Percentiles rank a stretch among this genome's conserved stretches.
Conservation (phyloP, 1,140 invertebrate genomes). For the Andricus grossulariae region DNA sequence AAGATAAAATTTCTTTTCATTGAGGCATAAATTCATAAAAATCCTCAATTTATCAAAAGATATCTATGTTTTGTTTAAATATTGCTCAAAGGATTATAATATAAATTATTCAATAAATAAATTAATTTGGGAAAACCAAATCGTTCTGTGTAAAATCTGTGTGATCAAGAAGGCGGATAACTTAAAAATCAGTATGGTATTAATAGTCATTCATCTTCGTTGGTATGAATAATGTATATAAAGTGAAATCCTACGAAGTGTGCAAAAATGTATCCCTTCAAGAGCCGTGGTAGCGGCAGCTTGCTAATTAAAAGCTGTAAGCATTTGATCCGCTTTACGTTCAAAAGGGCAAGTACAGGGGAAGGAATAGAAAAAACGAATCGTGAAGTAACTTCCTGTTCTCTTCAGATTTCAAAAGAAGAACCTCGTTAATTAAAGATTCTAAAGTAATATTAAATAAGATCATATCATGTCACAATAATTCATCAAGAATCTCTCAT, state of each 20-base stretch:
- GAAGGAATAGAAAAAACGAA: conserved; percentile 41
- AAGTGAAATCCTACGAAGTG: not conserved
- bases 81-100: no score
- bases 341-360: conserved; percentile 41
- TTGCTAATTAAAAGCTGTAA: conserved; percentile 53
- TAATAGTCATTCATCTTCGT: not conserved
- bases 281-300: conserved; percentile 16
- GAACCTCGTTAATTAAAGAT: conserved; percentile 47
- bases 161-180: not conserved
- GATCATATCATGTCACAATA: not conserved
- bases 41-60: no score
- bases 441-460: conserved; percentile 30
- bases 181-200: not conserved
- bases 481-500: no score
- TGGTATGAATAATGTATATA: not conserved
- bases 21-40: no score
- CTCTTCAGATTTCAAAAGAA: conserved; percentile 43
- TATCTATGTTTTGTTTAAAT: no score
- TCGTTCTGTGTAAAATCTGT: no score
- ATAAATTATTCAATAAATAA: no score
- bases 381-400: conserved; percentile 42
- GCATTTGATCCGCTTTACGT: conserved; percentile 47
- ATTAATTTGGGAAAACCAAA: no score
- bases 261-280: conserved; percentile 23
- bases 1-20: no score